Evolutionary conservation across 1,140 invertebrate species (phyloP).

Genomic region (Drepana arcuata): DNA sequence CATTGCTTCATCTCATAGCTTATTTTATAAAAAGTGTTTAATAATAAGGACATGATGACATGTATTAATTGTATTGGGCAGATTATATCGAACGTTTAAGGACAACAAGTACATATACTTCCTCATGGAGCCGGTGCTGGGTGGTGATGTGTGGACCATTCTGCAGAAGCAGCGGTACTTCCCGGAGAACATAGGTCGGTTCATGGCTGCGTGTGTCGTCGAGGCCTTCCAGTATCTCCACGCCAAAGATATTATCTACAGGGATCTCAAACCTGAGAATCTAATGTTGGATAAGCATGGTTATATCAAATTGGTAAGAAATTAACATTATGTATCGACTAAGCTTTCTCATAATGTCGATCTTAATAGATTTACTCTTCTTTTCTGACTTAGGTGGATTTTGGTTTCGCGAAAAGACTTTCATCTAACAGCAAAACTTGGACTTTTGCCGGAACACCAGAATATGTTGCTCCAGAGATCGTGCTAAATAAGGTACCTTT

Average conservation of each 20-base stretch:
- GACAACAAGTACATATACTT: constrained; percentile 97
- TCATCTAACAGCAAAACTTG: constrained; percentile 88
- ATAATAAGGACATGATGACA: neutral
- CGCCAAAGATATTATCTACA: constrained; percentile 88
- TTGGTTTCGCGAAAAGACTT: constrained; percentile 96
- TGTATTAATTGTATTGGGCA: constrained; percentile 50
- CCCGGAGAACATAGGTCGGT: constrained; percentile 87
- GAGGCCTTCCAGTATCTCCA: constrained; percentile 95
- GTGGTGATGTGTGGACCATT: constrained; percentile 98
- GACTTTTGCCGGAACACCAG: constrained; percentile 97
- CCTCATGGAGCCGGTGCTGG: constrained; percentile 96
- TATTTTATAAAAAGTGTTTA: neutral
- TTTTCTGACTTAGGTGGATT: too few relatives aligned
- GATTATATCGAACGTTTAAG: constrained; percentile 94
- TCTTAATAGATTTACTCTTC: too few relatives aligned
- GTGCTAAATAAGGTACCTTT: constrained; percentile 84
- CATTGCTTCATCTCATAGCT: too few relatives aligned
- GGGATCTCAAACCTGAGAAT: constrained; percentile 97
- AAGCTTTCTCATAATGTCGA: too few relatives aligned
- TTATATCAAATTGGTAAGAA: constrained; percentile 90
- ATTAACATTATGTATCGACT: too few relatives aligned
- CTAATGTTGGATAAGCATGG: constrained; percentile 89
- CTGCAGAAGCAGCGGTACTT: constrained; percentile 87
- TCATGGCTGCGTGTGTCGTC: constrained; percentile 92
- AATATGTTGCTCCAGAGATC: constrained; percentile 94